Evolutionary conservation across 2,113 vertebrate genomes (phyloP), one percentile per base, ranked within the genome.

Genomic region (Paradoxurus hermaphroditus): DNA sequence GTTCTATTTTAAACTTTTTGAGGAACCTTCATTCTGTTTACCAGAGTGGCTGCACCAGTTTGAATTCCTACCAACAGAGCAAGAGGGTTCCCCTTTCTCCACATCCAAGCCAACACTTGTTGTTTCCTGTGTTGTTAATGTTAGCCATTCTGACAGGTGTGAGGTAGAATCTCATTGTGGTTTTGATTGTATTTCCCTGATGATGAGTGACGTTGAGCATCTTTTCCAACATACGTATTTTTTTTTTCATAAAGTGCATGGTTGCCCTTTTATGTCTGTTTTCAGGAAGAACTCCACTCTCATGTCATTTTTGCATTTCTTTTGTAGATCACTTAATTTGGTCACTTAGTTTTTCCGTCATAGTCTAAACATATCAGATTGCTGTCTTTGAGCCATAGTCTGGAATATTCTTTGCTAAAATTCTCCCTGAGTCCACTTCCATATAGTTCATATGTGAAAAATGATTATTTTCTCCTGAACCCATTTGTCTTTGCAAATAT

Each of bases 401-500:
- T 56, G 68, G 56, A 84, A 73, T 86, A 83, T 77, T 94, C 49
- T 92, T 77, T 95, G 41, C 68, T 79, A 46, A 96, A 87, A 90
- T 70, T 31, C 4, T 81, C 34, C 41, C 68, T 84, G 31, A 81
- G 46, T 41, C 31, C 25, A 68, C 51, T 77, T 23, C 31, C 89
- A 11, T n/a, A 36, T 29, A 89, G 21, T 79, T 86, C 29, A 21
- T 82, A 62, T 82, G 25, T 89, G 59, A 44, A 85, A 86, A 86
- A 86, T 31, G 15, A 51, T 86, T 73, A 15, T 81, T 93, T 93
- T 51, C 67, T 81, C 31, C 19, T 88, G 46, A 70, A 25, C 12
- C 25, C 14, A 12, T 81, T 88, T 81, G 25, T 95, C 59, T 67
- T 95, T 93, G 53, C 25, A 68, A 46, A 18, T 63, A 84, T 27